These are phyloP conservation scores for Barnardius zonarius DNA, from an alignment of 2,113 vertebrate genomes.

Conservation along the genomic window DNA sequence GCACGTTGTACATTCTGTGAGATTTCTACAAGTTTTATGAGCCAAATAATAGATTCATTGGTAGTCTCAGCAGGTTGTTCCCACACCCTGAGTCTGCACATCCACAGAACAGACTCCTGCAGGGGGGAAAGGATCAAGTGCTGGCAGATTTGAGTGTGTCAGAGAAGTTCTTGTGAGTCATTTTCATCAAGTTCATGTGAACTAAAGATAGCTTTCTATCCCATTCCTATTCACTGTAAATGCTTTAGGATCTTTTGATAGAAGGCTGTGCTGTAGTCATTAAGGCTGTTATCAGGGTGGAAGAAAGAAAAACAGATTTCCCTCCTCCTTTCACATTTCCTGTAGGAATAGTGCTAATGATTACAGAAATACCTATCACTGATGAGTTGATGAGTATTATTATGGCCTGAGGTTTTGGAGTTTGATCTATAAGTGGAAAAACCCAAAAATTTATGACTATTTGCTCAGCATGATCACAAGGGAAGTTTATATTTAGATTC, in stretches of 20 bases:
- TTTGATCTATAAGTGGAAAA: conserved; percentile 8
- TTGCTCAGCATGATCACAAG: not conserved
- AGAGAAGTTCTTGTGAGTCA: not conserved
- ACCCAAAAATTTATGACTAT: not conserved
- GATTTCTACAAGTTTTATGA: conserved; percentile 73
- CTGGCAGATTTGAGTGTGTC: not conserved
- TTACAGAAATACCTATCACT: not conserved
- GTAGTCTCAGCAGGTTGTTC: conserved; percentile 59
- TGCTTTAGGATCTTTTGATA: conserved; percentile 5
- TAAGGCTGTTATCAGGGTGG: not conserved
- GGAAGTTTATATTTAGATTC: conserved; percentile 22
- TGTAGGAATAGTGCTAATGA: not conserved
- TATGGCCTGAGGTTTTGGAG: not conserved
- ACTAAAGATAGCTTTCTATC: not conserved
- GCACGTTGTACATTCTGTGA: conserved; percentile 75
- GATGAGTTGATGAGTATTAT: not conserved
- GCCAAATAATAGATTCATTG: conserved; percentile 71
- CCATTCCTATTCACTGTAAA: not conserved
- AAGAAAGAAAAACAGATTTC: not conserved
- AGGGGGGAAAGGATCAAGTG: conserved; percentile 20
- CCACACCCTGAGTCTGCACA: conserved; percentile 58
- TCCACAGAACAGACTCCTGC: conserved; percentile 26
- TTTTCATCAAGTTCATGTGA: not conserved
- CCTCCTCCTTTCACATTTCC: not conserved
- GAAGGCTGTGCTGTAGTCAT: not conserved